phyloP scores from a whole-genome alignment of 2,113 vertebrate species.

The Chrysemys picta region DNA sequence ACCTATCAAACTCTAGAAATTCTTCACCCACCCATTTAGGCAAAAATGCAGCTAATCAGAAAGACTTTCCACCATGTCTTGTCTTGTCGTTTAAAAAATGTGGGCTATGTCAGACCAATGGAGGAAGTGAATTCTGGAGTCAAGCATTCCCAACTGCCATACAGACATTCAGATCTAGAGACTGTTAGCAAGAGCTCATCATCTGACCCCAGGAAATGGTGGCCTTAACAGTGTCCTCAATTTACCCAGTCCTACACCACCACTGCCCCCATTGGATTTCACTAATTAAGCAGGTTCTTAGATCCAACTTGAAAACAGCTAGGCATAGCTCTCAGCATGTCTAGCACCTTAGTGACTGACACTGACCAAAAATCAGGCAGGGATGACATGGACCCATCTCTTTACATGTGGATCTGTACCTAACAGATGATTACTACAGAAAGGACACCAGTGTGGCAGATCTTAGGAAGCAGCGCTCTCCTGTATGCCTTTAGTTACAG shows the following conservation, averaged over 20 bases:
- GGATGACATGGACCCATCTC: background rate
- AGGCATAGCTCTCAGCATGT: accelerated
- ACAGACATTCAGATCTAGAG: background rate
- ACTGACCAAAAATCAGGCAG: background rate
- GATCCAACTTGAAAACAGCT: background rate
- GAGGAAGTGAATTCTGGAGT: background rate
- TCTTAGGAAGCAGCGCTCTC: background rate
- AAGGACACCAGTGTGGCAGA: background rate
- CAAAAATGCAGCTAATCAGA: background rate
- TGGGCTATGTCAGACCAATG: background rate
- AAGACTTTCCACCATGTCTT: background rate
- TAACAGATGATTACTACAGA: background rate
- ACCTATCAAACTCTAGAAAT: accelerated
- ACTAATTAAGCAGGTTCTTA: accelerated
- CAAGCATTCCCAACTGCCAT: accelerated
- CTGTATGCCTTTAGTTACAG: background rate
- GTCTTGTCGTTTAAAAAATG: background rate
- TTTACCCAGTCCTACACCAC: background rate
- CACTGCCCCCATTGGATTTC: background rate
- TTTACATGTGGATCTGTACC: background rate
- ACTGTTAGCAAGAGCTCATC: background rate
- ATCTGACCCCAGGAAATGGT: background rate
- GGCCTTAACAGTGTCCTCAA: accelerated
- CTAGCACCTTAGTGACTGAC: background rate
- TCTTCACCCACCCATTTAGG: accelerated